Base-by-base conservation (phyloP, 92 coral and sea anemone genomes). In the Porites divaricata region DNA sequence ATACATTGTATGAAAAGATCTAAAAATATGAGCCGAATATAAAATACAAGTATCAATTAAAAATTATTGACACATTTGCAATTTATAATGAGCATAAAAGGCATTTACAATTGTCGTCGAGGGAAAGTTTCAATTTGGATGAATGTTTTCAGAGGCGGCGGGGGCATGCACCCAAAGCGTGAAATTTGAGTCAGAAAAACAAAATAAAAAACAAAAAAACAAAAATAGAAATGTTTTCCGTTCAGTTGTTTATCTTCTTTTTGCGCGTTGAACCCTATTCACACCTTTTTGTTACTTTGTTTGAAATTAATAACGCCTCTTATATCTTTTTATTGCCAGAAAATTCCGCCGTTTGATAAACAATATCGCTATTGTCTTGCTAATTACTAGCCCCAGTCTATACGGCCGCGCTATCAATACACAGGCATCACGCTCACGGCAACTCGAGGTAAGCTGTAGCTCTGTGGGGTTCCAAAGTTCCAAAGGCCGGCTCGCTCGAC, bases 391-490 rank as follows among this genome's bases (percentile, higher is more conserved):
- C 85, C 59, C 85, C 85, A 80, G 85, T 69, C 85, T 80, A 35
- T 68, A n/a, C 72, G 76, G 70, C 83, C 85, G 85, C 76, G 75
- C 76, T 54, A 80, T 70, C 85, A 80, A 80, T 80, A 80, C 85
- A 68, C 24, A 20, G 85, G 63, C 56, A 80, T 80, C 85, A 80
- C 85, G 85, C 85, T 69, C 54, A 69, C 49, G 59, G 16, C 59
- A 45, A 68, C 85, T 69, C 68, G 85, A 61, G 85, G 85, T 67
- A 76, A 35, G 45, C 45, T 35, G 45, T 35, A 62, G 58, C 70
- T 24, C 81, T 9, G 69, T 63, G 28, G 81, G 85, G 76, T 69
- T 73, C 77, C 48, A 50, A 73, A 73, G 77, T 80, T 70, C 85
- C 85, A 68, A 69, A 68, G 75, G 76, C 85, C 68, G 45, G 45